Evolutionary conservation across 2,113 vertebrate genomes (phyloP).

Genomic region (Etheostoma spectabile): DNA sequence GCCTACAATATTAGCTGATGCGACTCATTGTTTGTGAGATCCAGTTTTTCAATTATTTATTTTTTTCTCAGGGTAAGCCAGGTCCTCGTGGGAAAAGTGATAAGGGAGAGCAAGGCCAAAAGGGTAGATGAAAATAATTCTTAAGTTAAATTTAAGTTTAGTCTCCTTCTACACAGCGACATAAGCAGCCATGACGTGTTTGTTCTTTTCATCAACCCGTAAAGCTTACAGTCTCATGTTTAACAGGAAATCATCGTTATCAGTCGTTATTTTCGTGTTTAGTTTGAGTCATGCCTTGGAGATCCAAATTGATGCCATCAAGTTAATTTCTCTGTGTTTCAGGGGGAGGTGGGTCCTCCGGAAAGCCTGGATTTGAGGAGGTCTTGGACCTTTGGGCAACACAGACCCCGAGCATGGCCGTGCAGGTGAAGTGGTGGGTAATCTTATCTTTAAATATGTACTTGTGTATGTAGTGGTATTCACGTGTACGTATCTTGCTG

Average conservation of each 20-base stretch:
- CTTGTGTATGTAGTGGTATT: background rate
- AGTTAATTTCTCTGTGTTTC: slow-evolving; percentile 26
- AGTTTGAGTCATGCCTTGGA: background rate
- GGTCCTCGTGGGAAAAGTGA: slow-evolving; percentile 91
- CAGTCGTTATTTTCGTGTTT: background rate
- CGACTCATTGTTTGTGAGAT: background rate
- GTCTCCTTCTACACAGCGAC: background rate
- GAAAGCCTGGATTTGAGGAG: slow-evolving; percentile 87
- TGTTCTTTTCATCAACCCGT: no score
- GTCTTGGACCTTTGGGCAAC: slow-evolving; percentile 88
- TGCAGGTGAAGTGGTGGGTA: slow-evolving; percentile 90
- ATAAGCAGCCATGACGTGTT: background rate
- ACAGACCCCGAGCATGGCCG: slow-evolving; percentile 85
- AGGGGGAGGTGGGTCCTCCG: slow-evolving; percentile 94
- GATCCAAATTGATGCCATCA: background rate
- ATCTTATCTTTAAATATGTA: background rate
- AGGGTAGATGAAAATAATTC: slow-evolving; percentile 78
- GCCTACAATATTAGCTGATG: background rate
- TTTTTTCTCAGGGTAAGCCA: slow-evolving; percentile 86
- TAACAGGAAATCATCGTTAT: no score
- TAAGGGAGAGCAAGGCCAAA: slow-evolving; percentile 88
- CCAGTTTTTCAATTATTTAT: background rate
- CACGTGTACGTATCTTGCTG: background rate
- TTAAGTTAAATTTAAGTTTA: background rate
- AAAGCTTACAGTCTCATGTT: no score